phyloP scores from a whole-genome alignment of 2,113 vertebrate genomes.

The Sebastes fasciatus region DNA sequence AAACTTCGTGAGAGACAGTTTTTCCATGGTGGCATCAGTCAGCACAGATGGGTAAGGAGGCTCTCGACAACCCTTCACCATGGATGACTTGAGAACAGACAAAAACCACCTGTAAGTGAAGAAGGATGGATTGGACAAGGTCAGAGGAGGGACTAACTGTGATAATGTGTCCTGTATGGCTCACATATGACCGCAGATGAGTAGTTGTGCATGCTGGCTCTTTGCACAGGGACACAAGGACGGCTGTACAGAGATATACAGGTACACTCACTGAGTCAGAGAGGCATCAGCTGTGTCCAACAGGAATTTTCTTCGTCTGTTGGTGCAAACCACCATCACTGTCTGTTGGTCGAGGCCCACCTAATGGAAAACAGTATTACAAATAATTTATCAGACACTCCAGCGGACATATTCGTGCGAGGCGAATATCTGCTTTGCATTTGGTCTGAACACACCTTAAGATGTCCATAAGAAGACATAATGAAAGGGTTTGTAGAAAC shows the following conservation, averaged over 20 bases:
- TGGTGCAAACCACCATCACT: conserved; percentile 92
- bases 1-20: conserved; percentile 94
- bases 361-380: conserved; percentile 71
- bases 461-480: neutral
- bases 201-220: neutral
- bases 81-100: conserved; percentile 90
- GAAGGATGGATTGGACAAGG: neutral
- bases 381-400: neutral
- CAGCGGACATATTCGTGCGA: too few relatives aligned
- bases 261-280: conserved; percentile 89
- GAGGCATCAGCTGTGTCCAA: conserved; percentile 92
- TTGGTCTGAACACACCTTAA: neutral
- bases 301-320: conserved; percentile 94
- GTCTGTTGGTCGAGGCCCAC: conserved; percentile 97
- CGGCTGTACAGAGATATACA: neutral
- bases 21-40: conserved; percentile 98
- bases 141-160: neutral
- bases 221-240: neutral
- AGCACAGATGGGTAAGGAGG: conserved; percentile 93
- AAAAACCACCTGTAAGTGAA: conserved; percentile 89
- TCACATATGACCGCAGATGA: neutral
- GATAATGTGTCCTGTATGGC: too few relatives aligned
- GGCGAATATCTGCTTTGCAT: neutral
- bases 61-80: conserved; percentile 94
- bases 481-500: neutral